Base-by-base conservation (phyloP, 2,797 vertebrate species). In the Podarcis lilfordi region DNA sequence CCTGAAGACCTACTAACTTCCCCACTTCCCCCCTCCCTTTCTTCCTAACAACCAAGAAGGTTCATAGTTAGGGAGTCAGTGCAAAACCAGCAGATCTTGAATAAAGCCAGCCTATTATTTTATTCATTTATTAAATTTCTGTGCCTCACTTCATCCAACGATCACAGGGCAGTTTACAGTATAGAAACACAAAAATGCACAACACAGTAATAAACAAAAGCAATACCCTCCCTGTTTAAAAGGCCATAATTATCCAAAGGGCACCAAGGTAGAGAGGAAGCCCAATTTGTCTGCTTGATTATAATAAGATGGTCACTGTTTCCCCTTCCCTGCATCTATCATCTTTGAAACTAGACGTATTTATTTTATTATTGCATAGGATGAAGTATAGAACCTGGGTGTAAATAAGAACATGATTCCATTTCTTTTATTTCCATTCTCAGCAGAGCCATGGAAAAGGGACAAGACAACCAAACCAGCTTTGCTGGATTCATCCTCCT, bases 401-500 rank as follows among this genome's bases (percentile, higher is more conserved):
- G 5, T 69, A 43, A 19, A 8, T 19, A 29, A 74, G 23, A 32
- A 27, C 27, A 11, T 27, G n/a, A 64, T 72, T 15, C 29, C 5
- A 5, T 7, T 50, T 87, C 55, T 35, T 59, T 74, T 61, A 11
- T 66, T 89, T 23, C 1, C 77, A 21, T 66, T 80, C 59, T 72
- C 76, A 88, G 82, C 68, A 72, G 29, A 64, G 35, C n/a, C 82
- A 85, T 89, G 88, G 77, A 85, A 50, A 66, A 29, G 23, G 68
- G 66, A 29, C 37, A 9, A 21, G n/a, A 45, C 50, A 89, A 85
- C 82, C 40, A 74, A 43, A 89, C 88, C 37, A 72, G 35, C 40
- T 64, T 85, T 45, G 21, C 66, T 21, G 87, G 76, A 84, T 88
- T 88, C 55, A 66, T 84, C 77, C 87, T 88, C 68, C 37, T 88